phyloP scores from a whole-genome alignment of 2,113 vertebrate species.

The Okapia johnstoni region DNA sequence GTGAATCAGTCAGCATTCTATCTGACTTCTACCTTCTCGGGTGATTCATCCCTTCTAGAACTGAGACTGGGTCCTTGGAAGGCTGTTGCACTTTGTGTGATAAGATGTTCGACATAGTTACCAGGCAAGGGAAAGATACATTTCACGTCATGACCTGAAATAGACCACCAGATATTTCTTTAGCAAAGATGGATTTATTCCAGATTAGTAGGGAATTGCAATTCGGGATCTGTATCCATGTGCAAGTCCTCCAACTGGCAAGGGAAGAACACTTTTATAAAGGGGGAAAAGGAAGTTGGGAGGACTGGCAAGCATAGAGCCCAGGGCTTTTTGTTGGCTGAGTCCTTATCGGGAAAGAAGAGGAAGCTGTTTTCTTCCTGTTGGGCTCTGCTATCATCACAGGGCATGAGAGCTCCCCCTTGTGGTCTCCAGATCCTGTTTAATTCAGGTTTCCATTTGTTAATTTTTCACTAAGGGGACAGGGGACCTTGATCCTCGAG shows the following conservation, averaged over 20 bases:
- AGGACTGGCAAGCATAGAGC: background rate
- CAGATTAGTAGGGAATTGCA: background rate
- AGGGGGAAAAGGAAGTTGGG: background rate
- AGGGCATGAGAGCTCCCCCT: background rate
- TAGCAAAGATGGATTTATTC: background rate
- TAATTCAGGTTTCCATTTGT: background rate
- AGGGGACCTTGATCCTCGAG: background rate
- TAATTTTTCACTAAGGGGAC: background rate
- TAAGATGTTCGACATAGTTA: background rate
- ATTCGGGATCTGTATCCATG: background rate
- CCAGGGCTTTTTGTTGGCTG: background rate
- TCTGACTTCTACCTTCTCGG: background rate
- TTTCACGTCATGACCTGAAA: background rate
- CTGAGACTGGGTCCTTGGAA: background rate
- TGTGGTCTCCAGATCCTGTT: background rate
- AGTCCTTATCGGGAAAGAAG: background rate
- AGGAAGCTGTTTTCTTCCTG: background rate
- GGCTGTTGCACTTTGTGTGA: background rate
- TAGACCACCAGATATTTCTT: background rate
- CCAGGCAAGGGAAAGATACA: background rate
- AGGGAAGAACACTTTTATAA: background rate
- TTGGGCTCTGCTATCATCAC: background rate
- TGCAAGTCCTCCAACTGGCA: background rate
- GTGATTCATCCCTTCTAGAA: background rate
- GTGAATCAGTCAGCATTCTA: background rate